Conservation (phyloP, 1,140 invertebrate species). For the Drosophila truncata region DNA sequence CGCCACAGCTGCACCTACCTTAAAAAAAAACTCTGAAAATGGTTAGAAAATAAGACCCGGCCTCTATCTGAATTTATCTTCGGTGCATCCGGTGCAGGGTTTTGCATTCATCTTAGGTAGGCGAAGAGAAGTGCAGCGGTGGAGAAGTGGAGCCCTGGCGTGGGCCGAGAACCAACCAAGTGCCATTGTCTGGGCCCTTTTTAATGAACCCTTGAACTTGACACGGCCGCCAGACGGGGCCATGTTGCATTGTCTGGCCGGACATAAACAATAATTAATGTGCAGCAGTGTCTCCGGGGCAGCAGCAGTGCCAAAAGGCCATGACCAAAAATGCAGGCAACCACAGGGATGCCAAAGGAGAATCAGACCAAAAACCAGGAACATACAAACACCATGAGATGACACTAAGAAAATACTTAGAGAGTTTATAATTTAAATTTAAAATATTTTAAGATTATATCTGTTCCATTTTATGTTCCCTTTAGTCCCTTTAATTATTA, state of each 20-base stretch:
- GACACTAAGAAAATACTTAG: slow-evolving; percentile 3
- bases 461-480: too few species aligned
- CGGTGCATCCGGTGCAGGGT: slow-evolving; percentile 50
- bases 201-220: slow-evolving; percentile 82
- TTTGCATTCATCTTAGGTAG: slow-evolving; percentile 37
- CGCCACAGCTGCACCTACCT: slow-evolving; percentile 31
- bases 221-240: slow-evolving; percentile 63
- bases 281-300: slow-evolving; percentile 55
- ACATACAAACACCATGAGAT: not conserved
- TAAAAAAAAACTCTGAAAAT: slow-evolving; percentile 21
- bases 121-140: not conserved
- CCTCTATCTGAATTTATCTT: slow-evolving; percentile 48
- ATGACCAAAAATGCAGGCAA: slow-evolving; percentile 56
- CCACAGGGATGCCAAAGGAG: slow-evolving; percentile 13
- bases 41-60: slow-evolving; percentile 44
- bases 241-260: slow-evolving; percentile 70
- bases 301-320: slow-evolving; percentile 66
- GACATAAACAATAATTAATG: slow-evolving; percentile 76
- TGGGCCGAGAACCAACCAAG: slow-evolving; percentile 28
- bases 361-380: slow-evolving; percentile 17
- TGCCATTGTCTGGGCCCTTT: slow-evolving; percentile 41
- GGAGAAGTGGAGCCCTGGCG: slow-evolving; percentile 5
- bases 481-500: too few species aligned
- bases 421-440: not conserved
- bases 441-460: not conserved